Evolutionary conservation across 2,888 invertebrate species (phyloP).

Genomic region (Netelia fuscicornis): DNA sequence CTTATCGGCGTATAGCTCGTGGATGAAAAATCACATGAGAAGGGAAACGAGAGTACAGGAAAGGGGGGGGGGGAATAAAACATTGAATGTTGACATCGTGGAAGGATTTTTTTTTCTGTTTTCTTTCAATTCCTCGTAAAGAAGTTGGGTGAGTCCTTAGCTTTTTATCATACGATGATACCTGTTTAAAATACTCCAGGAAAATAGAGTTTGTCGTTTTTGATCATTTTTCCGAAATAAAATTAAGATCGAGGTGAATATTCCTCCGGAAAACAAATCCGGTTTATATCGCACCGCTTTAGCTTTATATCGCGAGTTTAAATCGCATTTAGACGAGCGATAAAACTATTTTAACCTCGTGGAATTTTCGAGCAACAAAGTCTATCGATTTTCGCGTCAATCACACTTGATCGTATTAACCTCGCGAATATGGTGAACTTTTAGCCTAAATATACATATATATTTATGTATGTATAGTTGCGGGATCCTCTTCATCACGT

Average conservation of each 20-base stretch:
- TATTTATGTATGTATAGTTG: background rate
- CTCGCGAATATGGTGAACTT: constrained; percentile 14
- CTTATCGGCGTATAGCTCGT: constrained; percentile 30
- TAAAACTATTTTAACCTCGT: background rate
- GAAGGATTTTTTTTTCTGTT: constrained; percentile 1
- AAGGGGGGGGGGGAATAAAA: background rate
- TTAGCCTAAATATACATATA: too few relatives aligned
- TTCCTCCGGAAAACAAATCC: too few relatives aligned
- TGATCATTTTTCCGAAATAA: background rate
- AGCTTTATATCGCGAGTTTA: background rate
- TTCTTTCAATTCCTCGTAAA: too few relatives aligned
- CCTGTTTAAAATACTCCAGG: background rate
- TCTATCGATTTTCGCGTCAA: constrained; percentile 28
- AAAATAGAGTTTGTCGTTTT: background rate
- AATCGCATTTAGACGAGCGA: background rate
- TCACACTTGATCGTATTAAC: background rate
- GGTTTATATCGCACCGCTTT: too few relatives aligned
- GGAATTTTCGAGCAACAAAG: background rate
- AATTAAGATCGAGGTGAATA: background rate
- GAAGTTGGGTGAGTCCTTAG: too few relatives aligned
- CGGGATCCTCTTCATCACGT: constrained; percentile 8
- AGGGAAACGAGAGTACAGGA: constrained; percentile 33
- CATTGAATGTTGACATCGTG: constrained; percentile 55
- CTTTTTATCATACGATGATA: too few relatives aligned
- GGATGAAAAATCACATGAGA: constrained; percentile 55